These are phyloP conservation scores for Meteorus cinctellus DNA, from an alignment of 2,888 invertebrate species.

Conservation along the genomic window DNA sequence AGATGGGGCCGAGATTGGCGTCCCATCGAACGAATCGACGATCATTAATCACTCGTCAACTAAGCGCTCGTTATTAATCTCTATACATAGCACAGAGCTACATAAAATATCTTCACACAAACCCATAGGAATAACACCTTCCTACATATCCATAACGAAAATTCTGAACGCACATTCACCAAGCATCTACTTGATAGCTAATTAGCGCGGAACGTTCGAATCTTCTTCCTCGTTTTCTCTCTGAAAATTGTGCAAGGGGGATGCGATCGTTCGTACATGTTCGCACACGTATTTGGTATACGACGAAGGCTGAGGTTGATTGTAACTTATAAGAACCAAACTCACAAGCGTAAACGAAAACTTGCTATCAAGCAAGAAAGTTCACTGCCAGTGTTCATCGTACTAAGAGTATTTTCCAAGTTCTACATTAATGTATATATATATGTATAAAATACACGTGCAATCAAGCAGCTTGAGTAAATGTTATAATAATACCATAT, in stretches of 20 bases:
- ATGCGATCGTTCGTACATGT: background rate
- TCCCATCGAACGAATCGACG: conserved; percentile 44
- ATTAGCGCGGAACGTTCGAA: background rate
- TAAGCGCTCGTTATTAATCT: conserved; percentile 41
- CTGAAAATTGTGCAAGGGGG: background rate
- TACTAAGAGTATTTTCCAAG: conserved; percentile 21
- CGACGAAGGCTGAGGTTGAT: conserved; percentile 10
- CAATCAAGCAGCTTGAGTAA: conserved; percentile 28
- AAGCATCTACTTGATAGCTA: background rate
- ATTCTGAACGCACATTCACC: background rate
- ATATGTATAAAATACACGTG: background rate
- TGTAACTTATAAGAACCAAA: conserved; percentile 25
- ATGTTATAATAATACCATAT: conserved; percentile 20
- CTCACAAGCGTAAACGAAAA: conserved; percentile 26
- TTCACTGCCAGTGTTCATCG: conserved; percentile 17
- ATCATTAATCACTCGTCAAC: conserved; percentile 52
- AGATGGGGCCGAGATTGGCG: conserved; percentile 41
- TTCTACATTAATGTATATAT: background rate
- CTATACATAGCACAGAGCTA: background rate
- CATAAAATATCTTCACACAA: background rate
- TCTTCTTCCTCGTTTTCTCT: background rate
- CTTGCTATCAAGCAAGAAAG: conserved; percentile 21
- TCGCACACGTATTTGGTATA: background rate
- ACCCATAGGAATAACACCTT: background rate
- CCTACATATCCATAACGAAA: background rate